Evolutionary conservation across 2,113 vertebrate genomes (phyloP), one percentile per base, ranked within the genome.

Genomic region (Hystrix cristata): DNA sequence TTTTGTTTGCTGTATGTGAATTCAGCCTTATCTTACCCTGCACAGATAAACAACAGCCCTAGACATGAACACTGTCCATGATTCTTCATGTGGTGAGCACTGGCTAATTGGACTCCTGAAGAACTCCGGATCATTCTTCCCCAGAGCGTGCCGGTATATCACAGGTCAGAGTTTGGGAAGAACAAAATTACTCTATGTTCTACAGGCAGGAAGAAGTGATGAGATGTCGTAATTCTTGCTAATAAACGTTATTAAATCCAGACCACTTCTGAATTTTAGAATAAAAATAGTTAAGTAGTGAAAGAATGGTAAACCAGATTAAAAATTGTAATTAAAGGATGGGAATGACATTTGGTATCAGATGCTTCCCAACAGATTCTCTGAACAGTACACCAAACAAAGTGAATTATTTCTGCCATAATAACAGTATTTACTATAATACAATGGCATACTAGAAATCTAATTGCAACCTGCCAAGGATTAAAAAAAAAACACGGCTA

Each of bases 241-340:
- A 98, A 98, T 93, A 97, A 97, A 97, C 96, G 97, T 97, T 94
- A 97, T 98, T 98, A 98, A 96, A 90, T 80, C 51, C 64, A 96
- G 96, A 94, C 9, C 0, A 1, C 97, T 98, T 95, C 34, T 83
- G 91, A 96, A 81, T 96, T 97, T 98, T 96, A 96, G 92, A 87
- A 97, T 97, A 98, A 98, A 98, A 98, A 97, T 96, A 98, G 98
- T 98, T 97, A 98, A 96, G 95, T 93, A 95, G 93, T 96, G 80
- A 98, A 98, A 98, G 95, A 98, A 98, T 79, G 87, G 93, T 97
- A 98, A 98, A 98, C 96, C 55, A 94, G 98, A 98, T 98, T 98
- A 97, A 97, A 98, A 98, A 98, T 96, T 97, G 76, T 98, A 98
- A 98, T 98, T 98, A 98, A 98, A 98, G 97, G 91, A 91, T 0